Evolutionary conservation across 2,797 vertebrate genomes (phyloP).

Genomic region (Naso thynnoides): DNA sequence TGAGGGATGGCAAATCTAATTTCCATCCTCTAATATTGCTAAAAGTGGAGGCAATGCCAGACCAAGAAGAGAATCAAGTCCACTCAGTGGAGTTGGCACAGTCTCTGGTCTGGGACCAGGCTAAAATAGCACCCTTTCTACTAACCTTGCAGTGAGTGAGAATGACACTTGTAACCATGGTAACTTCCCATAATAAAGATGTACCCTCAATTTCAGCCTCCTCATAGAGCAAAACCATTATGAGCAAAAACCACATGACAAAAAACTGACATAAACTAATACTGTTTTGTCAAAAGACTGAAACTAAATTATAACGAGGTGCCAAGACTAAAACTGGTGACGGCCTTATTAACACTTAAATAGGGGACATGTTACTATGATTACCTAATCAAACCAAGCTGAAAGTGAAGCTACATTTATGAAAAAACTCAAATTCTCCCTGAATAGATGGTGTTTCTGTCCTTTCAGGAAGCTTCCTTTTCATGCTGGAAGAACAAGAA

Average conservation of each 20-base stretch:
- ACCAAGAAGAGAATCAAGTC: too few species aligned
- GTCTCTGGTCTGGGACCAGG: too few species aligned
- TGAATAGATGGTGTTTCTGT: not conserved
- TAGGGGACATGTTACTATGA: not conserved
- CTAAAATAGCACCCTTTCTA: not conserved
- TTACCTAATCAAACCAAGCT: too few species aligned
- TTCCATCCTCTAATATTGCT: too few species aligned
- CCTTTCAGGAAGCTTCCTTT: conserved; percentile 5
- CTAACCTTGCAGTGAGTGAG: not conserved
- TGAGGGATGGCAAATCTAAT: too few species aligned
- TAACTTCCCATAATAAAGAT: not conserved
- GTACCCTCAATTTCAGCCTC: too few species aligned
- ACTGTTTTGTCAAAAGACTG: not conserved
- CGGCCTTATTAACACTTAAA: not conserved
- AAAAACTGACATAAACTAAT: not conserved
- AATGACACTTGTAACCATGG: not conserved
- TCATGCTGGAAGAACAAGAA: not conserved
- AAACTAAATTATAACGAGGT: not conserved
- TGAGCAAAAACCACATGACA: not conserved
- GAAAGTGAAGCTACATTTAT: too few species aligned
- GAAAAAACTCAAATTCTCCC: too few species aligned
- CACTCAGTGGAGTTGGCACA: too few species aligned
- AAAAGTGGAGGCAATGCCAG: too few species aligned
- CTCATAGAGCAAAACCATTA: too few species aligned
- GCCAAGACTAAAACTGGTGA: not conserved